phyloP scores from a whole-genome alignment of 2,113 vertebrate species.

The Ivindomyrus marchei region DNA sequence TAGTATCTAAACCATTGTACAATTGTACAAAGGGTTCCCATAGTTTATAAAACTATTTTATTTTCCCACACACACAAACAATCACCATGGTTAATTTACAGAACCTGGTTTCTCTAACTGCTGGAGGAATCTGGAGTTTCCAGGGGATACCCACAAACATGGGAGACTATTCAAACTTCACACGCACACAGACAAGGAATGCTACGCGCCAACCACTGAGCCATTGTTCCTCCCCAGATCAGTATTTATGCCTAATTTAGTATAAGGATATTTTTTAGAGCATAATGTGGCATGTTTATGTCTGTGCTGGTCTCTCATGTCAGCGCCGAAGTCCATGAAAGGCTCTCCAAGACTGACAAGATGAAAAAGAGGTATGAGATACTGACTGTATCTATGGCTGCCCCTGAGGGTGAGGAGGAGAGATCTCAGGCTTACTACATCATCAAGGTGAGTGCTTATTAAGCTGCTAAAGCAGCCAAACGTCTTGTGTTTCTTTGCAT shows the following conservation, averaged over 20 bases:
- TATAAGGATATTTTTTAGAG: background rate
- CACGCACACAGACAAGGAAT: background rate
- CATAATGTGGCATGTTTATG: background rate
- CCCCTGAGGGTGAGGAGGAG: slow-evolving; percentile 78
- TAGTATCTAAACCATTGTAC: no score
- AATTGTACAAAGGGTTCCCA: no score
- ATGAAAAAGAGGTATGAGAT: slow-evolving; percentile 79
- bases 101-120: background rate
- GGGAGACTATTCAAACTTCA: background rate
- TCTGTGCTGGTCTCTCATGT: slow-evolving; percentile 28
- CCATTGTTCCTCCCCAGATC: background rate
- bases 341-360: slow-evolving; percentile 74
- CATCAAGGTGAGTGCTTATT: slow-evolving; percentile 67
- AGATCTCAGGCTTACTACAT: slow-evolving; percentile 75
- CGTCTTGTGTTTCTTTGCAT: background rate
- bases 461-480: background rate
- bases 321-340: slow-evolving; percentile 76
- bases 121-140: background rate
- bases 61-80: background rate
- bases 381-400: slow-evolving; percentile 64
- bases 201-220: background rate
- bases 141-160: background rate
- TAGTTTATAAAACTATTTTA: no score
- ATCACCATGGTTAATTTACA: background rate
- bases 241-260: background rate